These are phyloP conservation scores for Lerista edwardsae DNA, from an alignment of 2,797 vertebrate species.

Conservation along the genomic window DNA sequence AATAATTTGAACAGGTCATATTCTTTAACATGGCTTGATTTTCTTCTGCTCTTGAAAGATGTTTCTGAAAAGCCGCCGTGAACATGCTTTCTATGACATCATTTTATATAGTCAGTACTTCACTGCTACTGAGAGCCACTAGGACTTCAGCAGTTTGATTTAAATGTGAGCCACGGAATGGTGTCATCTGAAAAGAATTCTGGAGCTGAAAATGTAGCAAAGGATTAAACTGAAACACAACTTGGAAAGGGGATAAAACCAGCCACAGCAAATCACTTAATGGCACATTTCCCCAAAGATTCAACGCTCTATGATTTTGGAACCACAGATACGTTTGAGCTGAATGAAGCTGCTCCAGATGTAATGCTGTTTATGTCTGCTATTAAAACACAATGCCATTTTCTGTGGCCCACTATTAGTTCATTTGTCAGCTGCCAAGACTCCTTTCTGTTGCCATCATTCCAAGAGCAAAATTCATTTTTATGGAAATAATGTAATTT, in stretches of 20 bases:
- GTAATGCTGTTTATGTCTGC: conserved; percentile 71
- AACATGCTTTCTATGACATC: background rate
- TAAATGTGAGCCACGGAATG: background rate
- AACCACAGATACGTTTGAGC: conserved; percentile 75
- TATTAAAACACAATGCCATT: conserved; percentile 72
- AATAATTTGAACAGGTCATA: background rate
- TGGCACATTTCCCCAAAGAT: conserved; percentile 26
- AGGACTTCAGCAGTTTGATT: background rate
- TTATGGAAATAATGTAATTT: conserved; percentile 78
- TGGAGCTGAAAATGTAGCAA: background rate
- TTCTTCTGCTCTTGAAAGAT: background rate
- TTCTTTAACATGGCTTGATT: conserved; percentile 1
- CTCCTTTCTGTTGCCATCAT: conserved; percentile 65
- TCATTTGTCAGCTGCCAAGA: conserved; percentile 77
- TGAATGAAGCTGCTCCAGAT: conserved; percentile 75
- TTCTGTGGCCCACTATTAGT: conserved; percentile 78
- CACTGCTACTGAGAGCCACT: background rate
- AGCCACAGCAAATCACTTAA: conserved; percentile 9
- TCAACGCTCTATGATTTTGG: conserved; percentile 47
- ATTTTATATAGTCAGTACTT: conserved; percentile 12
- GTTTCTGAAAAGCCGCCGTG: conserved; percentile 3
- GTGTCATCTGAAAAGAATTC: background rate
- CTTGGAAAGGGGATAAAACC: background rate
- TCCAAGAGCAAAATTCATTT: conserved; percentile 78
- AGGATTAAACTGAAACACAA: conserved; percentile 27